Base-by-base conservation (phyloP, 2,888 invertebrate genomes). In the Netelia melanura region DNA sequence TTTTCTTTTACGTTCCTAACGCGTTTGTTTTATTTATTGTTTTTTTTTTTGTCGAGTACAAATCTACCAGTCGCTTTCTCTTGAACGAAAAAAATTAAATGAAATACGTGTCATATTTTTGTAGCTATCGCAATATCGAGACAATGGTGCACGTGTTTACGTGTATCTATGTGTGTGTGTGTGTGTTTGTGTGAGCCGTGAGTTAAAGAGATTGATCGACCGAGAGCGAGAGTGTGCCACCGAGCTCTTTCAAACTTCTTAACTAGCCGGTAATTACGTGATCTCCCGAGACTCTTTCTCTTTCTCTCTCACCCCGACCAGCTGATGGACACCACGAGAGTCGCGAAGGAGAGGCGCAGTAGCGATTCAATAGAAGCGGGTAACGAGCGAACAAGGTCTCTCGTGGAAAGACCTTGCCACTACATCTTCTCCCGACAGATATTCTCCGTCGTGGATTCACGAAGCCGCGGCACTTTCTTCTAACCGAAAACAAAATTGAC, bases 241-340 rank as follows among this genome's bases (percentile, higher is more conserved):
- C 62, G 67, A n/a, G 54, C 52, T 78, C 83, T 78, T 79, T 82
- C 68, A 85, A 82, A 85, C 77, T 81, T 82, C 82, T 79, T 79
- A 85, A 85, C 82, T 79, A 78, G 68, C 56, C 30, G 70, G 70
- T 85, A 85, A 85, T 85, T 82, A 79, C 68, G 65, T 58, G 70
- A 68, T 82, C 56, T 48, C 25, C 21, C 30, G 56, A 72, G 38
- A 6, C 23, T 17, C 48, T 48, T 11, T 48, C 11, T 9, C 44
- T 23, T 10, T 14, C 67, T 11, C 30, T 23, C 67, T 64, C 30
- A 11, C 14, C 52, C 75, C 56, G 6, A 30, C 30, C 38, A 58
- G 67, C 68, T 23, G 68, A 52, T 23, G 48, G 67, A 77, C 77
- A 61, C 14, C 65, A 43, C n/a, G 48, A 43, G 54, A 54, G n/a